These are phyloP conservation scores for Trachelus troglodyta DNA, from an alignment of 2,888 invertebrate species.

Conservation along the genomic window DNA sequence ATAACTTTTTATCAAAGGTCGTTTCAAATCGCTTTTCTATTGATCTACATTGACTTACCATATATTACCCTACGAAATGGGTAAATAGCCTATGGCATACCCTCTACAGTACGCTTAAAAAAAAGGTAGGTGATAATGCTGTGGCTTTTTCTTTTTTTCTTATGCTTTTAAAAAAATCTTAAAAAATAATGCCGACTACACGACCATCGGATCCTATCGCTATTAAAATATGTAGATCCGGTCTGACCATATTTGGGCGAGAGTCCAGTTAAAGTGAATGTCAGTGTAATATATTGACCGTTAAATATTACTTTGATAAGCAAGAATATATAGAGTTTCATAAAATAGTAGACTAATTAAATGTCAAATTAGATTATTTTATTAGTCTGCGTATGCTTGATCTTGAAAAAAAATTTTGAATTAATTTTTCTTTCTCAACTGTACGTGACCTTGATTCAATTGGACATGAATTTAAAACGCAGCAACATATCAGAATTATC, in stretches of 20 bases:
- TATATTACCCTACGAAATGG: no score
- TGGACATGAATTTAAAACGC: constrained; percentile 23
- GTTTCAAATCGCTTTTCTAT: no score
- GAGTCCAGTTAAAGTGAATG: background rate
- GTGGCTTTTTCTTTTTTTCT: background rate
- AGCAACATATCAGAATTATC: background rate
- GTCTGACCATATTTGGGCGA: background rate
- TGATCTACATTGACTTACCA: no score
- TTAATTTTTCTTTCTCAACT: background rate
- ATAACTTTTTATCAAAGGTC: no score
- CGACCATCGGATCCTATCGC: background rate
- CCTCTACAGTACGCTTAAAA: no score
- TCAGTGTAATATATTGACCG: background rate
- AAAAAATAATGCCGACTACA: background rate
- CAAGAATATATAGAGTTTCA: background rate
- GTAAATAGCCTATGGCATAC: no score
- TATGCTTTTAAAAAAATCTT: background rate
- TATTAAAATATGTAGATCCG: background rate
- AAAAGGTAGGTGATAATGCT: background rate
- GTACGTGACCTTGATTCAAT: constrained; percentile 17
- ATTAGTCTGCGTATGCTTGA: background rate
- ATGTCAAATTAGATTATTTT: background rate
- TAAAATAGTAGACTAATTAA: background rate
- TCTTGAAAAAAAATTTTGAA: background rate
- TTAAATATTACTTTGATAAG: background rate